Conservation (phyloP, 2,797 vertebrate species). For the Fistularia tabacaria region DNA sequence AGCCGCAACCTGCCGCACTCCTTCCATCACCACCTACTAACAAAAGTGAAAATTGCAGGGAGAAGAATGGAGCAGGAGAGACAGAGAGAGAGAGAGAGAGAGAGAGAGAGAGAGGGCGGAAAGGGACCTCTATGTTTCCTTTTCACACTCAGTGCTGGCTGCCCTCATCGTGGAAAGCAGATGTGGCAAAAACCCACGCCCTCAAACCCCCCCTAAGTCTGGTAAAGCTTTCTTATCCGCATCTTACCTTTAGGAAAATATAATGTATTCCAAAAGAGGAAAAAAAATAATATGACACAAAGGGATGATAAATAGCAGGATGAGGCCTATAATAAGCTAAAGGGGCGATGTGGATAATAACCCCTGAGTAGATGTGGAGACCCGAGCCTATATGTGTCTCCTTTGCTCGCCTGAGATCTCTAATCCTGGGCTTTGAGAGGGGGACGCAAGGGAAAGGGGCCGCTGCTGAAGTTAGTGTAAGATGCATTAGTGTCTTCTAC, state of each 20-base stretch:
- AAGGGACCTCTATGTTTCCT: not conserved
- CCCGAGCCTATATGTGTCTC: slow-evolving; percentile 50
- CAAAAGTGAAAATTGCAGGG: slow-evolving; percentile 24
- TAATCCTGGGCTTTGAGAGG: slow-evolving; percentile 83
- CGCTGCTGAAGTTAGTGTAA: slow-evolving; percentile 86
- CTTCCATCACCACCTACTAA: slow-evolving; percentile 26
- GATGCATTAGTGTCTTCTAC: slow-evolving; percentile 91
- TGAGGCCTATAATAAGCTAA: slow-evolving; percentile 80
- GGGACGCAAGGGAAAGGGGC: slow-evolving; percentile 17
- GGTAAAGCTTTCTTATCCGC: slow-evolving; percentile 38
- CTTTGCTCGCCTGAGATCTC: slow-evolving; percentile 66
- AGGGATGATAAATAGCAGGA: slow-evolving; percentile 55
- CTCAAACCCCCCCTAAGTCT: not conserved
- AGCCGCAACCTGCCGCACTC: slow-evolving; percentile 15
- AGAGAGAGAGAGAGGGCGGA: not conserved
- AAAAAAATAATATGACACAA: slow-evolving; percentile 49
- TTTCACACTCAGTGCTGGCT: no score
- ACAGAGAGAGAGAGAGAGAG: not conserved
- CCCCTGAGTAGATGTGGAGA: slow-evolving; percentile 63
- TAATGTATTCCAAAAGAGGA: slow-evolving; percentile 37
- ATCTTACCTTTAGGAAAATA: slow-evolving; percentile 28
- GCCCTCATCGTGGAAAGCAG: slow-evolving; percentile 15
- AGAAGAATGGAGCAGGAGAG: not conserved
- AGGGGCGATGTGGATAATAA: slow-evolving; percentile 77
- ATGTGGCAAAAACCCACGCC: slow-evolving; percentile 18